A percentile compares a stretch with the other conserved stretches of the same genome.
These are phyloP conservation scores for Ladona fulva DNA, from an alignment of 1,140 invertebrate genomes.

Conservation along the genomic window DNA sequence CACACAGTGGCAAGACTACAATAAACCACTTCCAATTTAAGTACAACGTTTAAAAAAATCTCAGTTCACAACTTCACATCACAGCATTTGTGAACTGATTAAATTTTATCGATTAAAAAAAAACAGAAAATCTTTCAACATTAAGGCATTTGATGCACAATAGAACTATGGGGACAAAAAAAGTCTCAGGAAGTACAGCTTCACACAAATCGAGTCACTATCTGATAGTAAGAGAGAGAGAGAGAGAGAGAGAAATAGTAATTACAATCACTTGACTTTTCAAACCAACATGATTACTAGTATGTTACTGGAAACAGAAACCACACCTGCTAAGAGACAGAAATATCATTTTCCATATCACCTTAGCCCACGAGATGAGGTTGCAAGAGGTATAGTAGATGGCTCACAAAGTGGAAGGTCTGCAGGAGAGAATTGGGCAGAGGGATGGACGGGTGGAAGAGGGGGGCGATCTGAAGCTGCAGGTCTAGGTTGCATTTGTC, in stretches of 20 bases:
- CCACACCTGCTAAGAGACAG: neutral
- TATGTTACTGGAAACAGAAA: neutral
- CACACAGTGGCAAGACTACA: too few relatives aligned
- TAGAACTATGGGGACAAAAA: neutral
- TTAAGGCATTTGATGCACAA: neutral
- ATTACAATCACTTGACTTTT: neutral
- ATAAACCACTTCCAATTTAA: neutral
- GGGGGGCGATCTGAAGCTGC: neutral
- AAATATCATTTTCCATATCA: neutral
- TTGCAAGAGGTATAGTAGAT: neutral
- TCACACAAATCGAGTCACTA: neutral
- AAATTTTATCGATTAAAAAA: neutral
- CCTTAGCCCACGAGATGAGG: neutral
- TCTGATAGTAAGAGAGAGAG: neutral
- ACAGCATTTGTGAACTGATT: neutral
- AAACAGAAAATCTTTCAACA: neutral
- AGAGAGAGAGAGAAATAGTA: neutral
- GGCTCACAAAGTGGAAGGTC: neutral
- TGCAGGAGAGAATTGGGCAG: neutral
- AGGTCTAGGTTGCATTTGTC: neutral
- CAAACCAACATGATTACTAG: neutral
- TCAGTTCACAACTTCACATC: neutral
- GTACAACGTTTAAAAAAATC: neutral
- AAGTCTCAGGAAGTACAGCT: neutral
- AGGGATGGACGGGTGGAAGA: neutral